Evolutionary conservation across 2,888 invertebrate species (phyloP).

Genomic region (Gastracanthus pulcherrimus): DNA sequence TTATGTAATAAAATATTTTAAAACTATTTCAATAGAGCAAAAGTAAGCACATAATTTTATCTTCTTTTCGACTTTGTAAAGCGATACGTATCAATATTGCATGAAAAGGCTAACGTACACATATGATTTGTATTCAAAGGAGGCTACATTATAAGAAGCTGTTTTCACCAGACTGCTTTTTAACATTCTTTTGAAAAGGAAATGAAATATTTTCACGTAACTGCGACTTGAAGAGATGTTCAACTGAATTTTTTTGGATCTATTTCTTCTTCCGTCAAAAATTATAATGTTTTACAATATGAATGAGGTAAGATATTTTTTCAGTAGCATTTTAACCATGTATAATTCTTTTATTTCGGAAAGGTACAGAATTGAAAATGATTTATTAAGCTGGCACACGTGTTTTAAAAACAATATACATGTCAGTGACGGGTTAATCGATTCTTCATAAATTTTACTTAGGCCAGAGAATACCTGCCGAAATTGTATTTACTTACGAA

Average conservation of each 20-base stretch:
- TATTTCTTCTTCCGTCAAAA: not conserved
- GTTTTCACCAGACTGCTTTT: slow-evolving; percentile 30
- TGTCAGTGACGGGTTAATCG: too few relatives aligned
- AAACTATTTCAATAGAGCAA: not conserved
- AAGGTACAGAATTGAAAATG: not conserved
- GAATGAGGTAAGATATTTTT: not conserved
- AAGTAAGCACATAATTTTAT: slow-evolving; percentile 1
- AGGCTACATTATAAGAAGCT: slow-evolving; percentile 24
- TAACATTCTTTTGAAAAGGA: slow-evolving; percentile 46
- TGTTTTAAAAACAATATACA: too few relatives aligned
- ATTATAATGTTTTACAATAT: not conserved
- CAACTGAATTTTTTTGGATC: not conserved
- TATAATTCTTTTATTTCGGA: not conserved
- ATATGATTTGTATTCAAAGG: slow-evolving; percentile 48
- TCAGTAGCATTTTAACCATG: not conserved
- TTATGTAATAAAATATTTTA: not conserved
- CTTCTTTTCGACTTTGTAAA: slow-evolving; percentile 9
- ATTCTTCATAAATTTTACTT: too few relatives aligned
- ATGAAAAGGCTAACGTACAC: slow-evolving; percentile 33
- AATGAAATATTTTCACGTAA: slow-evolving; percentile 31
- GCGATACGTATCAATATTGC: slow-evolving; percentile 40
- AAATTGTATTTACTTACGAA: too few relatives aligned
- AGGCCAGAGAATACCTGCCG: too few relatives aligned
- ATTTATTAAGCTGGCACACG: too few relatives aligned
- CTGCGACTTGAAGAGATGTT: not conserved